These are phyloP conservation scores for Geodia barretti DNA, from an alignment of 37 sponge, comb jelly and placozoan genomes.

Conservation along the genomic window DNA sequence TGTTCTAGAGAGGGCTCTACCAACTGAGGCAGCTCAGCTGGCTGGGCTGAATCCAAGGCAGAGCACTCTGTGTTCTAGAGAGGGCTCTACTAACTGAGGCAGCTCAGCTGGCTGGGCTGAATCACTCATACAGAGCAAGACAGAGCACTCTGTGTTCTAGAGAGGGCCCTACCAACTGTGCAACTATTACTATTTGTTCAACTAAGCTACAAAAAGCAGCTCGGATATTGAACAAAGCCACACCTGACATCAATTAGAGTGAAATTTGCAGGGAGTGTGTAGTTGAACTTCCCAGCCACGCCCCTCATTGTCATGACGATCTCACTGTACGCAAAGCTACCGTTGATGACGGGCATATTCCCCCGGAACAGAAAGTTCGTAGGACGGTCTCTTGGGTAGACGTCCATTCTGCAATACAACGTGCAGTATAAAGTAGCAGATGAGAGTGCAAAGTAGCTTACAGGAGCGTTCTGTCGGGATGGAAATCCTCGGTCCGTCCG, in stretches of 20 bases:
- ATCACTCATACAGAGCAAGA: too few relatives aligned
- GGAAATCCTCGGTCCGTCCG: not conserved
- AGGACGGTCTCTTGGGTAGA: constrained; percentile 37
- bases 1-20: too few relatives aligned
- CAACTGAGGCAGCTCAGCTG: too few relatives aligned
- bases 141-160: too few relatives aligned
- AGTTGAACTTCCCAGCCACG: constrained; percentile 15
- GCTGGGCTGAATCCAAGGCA: too few relatives aligned
- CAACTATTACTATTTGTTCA: too few relatives aligned
- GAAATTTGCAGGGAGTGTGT: constrained; percentile 61
- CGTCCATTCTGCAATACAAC: constrained; percentile 52
- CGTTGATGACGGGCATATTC: constrained; percentile 81
- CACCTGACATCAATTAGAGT: constrained; percentile 81
- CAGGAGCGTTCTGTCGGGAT: not conserved
- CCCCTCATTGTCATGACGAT: constrained; percentile 46
- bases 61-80: too few relatives aligned
- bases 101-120: too few relatives aligned
- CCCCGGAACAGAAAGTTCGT: constrained; percentile 90
- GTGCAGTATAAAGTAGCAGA: not conserved
- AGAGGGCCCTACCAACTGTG: too few relatives aligned
- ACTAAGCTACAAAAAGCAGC: too few relatives aligned
- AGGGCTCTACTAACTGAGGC: too few relatives aligned
- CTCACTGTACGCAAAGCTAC: constrained; percentile 66
- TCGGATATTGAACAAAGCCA: too few relatives aligned
- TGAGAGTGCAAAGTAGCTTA: not conserved